Evolutionary conservation across 2,797 vertebrate species (phyloP).

Genomic region (Chiloscyllium punctatum): DNA sequence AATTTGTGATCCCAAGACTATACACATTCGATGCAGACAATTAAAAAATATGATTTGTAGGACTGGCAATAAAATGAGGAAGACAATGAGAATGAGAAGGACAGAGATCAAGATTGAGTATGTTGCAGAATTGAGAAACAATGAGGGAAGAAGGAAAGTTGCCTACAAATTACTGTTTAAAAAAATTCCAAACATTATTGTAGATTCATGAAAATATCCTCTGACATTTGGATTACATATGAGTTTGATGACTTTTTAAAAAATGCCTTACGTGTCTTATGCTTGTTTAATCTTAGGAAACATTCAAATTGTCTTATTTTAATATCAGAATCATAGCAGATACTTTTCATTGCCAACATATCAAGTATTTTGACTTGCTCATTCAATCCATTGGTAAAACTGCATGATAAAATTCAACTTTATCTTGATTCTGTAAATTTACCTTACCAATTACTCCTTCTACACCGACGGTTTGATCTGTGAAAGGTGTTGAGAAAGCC

Average conservation of each 20-base stretch:
- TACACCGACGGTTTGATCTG: slow-evolving; percentile 13
- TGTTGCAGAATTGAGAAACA: not conserved
- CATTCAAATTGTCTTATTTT: not conserved
- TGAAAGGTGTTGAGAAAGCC: not conserved
- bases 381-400: not conserved
- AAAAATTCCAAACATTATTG: not conserved
- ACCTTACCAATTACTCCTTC: slow-evolving; percentile 20
- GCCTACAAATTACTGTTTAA: not conserved
- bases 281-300: not conserved
- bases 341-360: not conserved
- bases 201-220: not conserved
- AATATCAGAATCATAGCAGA: not conserved
- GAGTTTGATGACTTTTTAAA: not conserved
- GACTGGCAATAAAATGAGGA: not conserved
- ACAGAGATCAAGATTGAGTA: not conserved
- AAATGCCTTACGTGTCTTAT: not conserved
- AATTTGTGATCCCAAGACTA: not conserved
- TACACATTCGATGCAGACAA: not conserved
- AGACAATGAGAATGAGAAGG: not conserved
- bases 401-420: not conserved
- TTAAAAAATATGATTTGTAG: not conserved
- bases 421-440: not conserved
- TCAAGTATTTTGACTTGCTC: not conserved
- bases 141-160: not conserved
- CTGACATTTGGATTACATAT: not conserved